Percentiles rank a stretch among this genome's conserved stretches.
Evolutionary conservation across 2,113 vertebrate species (phyloP).

Genomic region (Catagonus wagneri): DNA sequence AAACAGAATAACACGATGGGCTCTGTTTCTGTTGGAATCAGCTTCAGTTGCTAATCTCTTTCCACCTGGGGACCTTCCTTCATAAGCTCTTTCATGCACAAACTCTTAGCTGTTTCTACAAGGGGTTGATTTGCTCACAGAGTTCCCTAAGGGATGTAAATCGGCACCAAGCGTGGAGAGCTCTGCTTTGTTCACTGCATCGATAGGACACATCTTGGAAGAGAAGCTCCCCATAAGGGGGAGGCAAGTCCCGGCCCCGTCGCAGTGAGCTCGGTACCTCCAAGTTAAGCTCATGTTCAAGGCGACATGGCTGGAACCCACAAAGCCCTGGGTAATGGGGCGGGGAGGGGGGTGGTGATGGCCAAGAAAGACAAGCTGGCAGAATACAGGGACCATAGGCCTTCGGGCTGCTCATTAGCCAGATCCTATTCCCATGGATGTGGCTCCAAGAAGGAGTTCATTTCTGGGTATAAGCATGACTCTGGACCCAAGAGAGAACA

Average conservation of each 20-base stretch:
- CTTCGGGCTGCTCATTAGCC: neutral
- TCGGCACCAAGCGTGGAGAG: conserved; percentile 37
- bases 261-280: neutral
- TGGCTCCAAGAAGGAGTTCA: neutral
- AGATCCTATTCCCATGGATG: neutral
- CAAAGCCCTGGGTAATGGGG: neutral
- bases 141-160: conserved; percentile 37
- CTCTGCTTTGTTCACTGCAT: neutral
- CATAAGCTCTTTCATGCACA: conserved; percentile 68
- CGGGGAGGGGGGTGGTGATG: too few species aligned
- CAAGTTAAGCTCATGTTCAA: neutral
- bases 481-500: neutral
- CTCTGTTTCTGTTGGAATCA: conserved; percentile 51
- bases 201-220: neutral
- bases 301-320: neutral
- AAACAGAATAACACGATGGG: neutral
- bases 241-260: neutral
- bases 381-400: neutral
- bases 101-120: conserved; percentile 67
- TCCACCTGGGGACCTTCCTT: conserved; percentile 68
- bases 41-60: conserved; percentile 56
- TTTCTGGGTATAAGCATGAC: conserved; percentile 11
- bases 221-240: neutral
- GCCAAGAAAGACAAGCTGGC: neutral
- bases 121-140: conserved; percentile 44